Conservation (phyloP, 2,888 invertebrate genomes). For the Ochropacha duplaris region DNA sequence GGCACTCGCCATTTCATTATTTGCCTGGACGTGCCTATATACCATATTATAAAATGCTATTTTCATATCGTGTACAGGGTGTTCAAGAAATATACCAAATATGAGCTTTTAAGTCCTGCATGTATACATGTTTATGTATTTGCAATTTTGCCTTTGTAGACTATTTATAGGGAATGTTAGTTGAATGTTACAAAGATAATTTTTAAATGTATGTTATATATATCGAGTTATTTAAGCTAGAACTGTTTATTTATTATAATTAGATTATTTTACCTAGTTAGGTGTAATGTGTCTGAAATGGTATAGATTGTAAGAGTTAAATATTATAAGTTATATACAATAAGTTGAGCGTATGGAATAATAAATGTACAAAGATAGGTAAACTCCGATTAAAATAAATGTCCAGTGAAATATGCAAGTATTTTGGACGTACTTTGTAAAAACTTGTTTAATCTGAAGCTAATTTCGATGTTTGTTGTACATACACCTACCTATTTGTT, state of each 20-base stretch:
- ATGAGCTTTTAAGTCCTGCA: slow-evolving; percentile 72
- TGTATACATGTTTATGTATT: slow-evolving; percentile 49
- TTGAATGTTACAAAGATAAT: slow-evolving; percentile 11
- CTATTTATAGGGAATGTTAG: slow-evolving; percentile 32
- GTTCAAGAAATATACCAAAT: slow-evolving; percentile 79
- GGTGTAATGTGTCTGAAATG: slow-evolving; percentile 8
- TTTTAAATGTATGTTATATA: slow-evolving; percentile 11
- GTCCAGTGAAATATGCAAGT: slow-evolving; percentile 25
- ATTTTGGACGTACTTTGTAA: not conserved
- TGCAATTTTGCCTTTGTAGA: slow-evolving; percentile 75
- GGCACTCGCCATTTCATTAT: slow-evolving; percentile 57
- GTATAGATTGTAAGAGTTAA: not conserved
- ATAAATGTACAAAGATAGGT: slow-evolving; percentile 53
- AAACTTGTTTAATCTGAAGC: not conserved
- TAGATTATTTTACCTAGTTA: slow-evolving; percentile 28
- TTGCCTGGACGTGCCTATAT: slow-evolving; percentile 72
- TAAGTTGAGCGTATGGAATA: slow-evolving; percentile 19
- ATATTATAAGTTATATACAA: not conserved
- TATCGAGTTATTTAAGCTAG: slow-evolving; percentile 20
- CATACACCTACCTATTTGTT: not conserved
- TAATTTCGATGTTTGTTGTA: not conserved
- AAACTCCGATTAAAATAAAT: slow-evolving; percentile 13
- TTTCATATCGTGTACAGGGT: slow-evolving; percentile 81
- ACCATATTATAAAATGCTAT: slow-evolving; percentile 37
- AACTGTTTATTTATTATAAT: slow-evolving; percentile 57